phyloP scores from a whole-genome alignment of 2,888 invertebrate genomes.

The Hypomecis atomaria region DNA sequence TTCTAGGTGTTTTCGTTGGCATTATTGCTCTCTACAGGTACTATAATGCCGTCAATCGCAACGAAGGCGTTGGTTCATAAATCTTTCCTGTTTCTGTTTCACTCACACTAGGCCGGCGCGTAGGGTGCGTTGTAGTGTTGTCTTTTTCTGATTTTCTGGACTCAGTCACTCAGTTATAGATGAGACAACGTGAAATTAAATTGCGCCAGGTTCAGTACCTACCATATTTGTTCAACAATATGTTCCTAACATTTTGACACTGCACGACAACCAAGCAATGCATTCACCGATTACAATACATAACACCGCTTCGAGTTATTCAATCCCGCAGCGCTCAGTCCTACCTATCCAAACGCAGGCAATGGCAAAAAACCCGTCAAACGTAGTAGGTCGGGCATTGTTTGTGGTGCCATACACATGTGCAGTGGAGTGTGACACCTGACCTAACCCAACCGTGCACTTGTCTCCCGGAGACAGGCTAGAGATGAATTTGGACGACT shows the following conservation, averaged over 20 bases:
- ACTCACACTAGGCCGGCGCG: too few relatives aligned
- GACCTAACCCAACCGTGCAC: conserved; percentile 81
- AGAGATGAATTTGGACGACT: conserved; percentile 52
- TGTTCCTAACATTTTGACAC: background rate
- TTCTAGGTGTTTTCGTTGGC: too few relatives aligned
- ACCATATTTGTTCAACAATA: background rate
- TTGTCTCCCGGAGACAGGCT: conserved; percentile 67
- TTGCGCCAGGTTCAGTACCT: too few relatives aligned
- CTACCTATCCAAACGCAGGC: conserved; percentile 41
- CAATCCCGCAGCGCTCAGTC: conserved; percentile 29
- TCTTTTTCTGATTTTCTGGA: too few relatives aligned
- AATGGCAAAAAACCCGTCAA: conserved; percentile 43
- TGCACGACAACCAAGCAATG: conserved; percentile 22
- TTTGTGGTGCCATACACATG: conserved; percentile 52
- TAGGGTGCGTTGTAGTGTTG: too few relatives aligned
- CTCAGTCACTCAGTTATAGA: too few relatives aligned
- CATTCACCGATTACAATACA: conserved; percentile 20
- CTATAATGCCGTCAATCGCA: too few relatives aligned
- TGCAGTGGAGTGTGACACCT: conserved; percentile 75
- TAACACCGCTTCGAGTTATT: conserved; percentile 21
- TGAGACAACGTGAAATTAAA: too few relatives aligned
- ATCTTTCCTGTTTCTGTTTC: too few relatives aligned
- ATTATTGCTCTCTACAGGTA: too few relatives aligned
- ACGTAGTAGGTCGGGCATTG: conserved; percentile 48
- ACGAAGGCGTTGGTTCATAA: too few relatives aligned